Percentiles rank a stretch among this genome's conserved stretches.
phyloP scores from a whole-genome alignment of 2,113 vertebrate species.

The Corynorhinus townsendii region DNA sequence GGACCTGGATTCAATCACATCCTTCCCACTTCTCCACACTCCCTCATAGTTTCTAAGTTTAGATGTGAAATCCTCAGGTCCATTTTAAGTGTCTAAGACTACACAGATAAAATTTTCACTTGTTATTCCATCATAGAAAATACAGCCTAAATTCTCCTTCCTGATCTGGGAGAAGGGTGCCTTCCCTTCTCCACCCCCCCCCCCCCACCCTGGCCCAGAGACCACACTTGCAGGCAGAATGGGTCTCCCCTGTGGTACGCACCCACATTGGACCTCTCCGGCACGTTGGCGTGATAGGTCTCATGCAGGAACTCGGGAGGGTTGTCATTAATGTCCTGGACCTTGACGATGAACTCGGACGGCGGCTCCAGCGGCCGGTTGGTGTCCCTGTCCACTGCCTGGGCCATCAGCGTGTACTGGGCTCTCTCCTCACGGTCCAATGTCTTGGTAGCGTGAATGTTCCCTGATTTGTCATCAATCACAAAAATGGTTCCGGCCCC shows the following conservation, averaged over 20 bases:
- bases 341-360: slow-evolving; percentile 98
- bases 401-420: slow-evolving; percentile 96
- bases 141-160: not conserved
- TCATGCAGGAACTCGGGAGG: slow-evolving; percentile 95
- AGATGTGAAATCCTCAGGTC: not conserved
- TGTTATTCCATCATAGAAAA: not conserved
- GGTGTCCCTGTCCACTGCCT: slow-evolving; percentile 94
- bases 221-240: not conserved
- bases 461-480: slow-evolving; percentile 98
- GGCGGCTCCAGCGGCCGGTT: slow-evolving; percentile 96
- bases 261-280: slow-evolving; percentile 99
- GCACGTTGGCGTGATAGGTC: slow-evolving; percentile 95
- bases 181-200: fast-evolving
- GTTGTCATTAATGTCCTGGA: slow-evolving; percentile 99
- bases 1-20: not conserved
- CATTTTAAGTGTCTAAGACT: not conserved
- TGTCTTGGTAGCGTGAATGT: slow-evolving; percentile 98
- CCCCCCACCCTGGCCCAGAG: fast-evolving
- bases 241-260: slow-evolving; percentile 69
- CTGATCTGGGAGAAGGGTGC: not conserved
- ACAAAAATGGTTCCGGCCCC: slow-evolving; percentile 99
- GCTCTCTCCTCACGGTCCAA: slow-evolving; percentile 97
- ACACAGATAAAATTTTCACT: not conserved
- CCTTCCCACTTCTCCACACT: not conserved
- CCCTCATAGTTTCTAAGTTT: not conserved